Evolutionary conservation across 2,797 vertebrate species (phyloP).

Genomic region (Sarcophilus harrisii): DNA sequence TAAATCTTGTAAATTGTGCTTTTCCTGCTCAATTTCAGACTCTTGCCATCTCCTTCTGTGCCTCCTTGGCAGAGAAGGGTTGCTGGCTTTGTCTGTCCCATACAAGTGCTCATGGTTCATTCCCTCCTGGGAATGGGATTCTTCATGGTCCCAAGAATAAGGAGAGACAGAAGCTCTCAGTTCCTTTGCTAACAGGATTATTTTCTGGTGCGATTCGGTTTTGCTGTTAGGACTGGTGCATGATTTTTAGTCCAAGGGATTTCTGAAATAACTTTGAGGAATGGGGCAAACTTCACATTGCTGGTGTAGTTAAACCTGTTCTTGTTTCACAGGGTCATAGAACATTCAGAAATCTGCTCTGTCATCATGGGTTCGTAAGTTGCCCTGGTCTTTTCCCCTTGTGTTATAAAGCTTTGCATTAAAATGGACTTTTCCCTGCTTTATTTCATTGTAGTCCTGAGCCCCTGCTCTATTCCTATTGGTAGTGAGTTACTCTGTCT

Average conservation of each 20-base stretch:
- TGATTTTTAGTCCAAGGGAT: neutral
- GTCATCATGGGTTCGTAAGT: neutral
- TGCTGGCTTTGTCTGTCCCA: neutral
- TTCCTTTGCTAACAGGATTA: neutral
- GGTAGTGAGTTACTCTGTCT: neutral
- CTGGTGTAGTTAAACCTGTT: neutral
- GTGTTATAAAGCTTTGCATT: slow-evolving; percentile 55
- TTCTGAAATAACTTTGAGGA: slow-evolving; percentile 14
- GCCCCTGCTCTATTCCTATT: neutral
- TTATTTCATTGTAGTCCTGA: neutral
- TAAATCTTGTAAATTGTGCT: too few species aligned
- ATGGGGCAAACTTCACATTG: neutral
- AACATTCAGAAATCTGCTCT: slow-evolving; percentile 1
- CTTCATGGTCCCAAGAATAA: neutral
- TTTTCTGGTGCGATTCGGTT: neutral
- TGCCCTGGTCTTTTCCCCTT: slow-evolving; percentile 17
- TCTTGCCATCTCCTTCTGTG: neutral
- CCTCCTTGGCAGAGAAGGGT: neutral
- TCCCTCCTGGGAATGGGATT: fast-evolving
- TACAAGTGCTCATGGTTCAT: neutral
- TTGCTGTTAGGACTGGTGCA: neutral
- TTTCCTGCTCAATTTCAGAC: too few species aligned
- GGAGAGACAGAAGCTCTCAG: neutral
- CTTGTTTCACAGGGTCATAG: slow-evolving; percentile 64
- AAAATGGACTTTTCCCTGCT: slow-evolving; percentile 37